Percentiles rank a stretch among this genome's conserved stretches.
Conservation (phyloP, 2,113 vertebrate genomes). For the Narcine bancroftii region DNA sequence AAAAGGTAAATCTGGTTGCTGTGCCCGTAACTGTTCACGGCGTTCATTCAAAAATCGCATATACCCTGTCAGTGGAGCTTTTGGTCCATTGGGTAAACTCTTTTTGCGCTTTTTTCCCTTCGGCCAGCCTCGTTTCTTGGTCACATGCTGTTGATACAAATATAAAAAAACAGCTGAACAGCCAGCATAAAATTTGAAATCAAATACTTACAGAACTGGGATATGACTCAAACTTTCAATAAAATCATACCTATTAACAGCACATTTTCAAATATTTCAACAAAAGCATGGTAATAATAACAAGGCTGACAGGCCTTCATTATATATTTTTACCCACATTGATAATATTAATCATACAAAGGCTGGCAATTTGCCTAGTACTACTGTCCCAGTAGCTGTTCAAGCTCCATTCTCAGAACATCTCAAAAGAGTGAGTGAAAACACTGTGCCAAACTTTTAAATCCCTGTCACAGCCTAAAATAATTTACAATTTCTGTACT, state of each 20-base stretch:
- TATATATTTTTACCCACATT: not conserved
- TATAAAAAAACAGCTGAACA: not conserved
- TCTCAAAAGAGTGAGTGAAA: not conserved
- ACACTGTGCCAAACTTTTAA: not conserved
- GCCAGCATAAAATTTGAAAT: not conserved
- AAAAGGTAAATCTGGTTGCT: conserved; percentile 34
- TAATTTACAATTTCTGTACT: not conserved
- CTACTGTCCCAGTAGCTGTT: not conserved
- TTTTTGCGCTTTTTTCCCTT: conserved; percentile 33
- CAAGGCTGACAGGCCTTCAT: too few species aligned
- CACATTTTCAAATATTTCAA: too few species aligned
- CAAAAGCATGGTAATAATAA: too few species aligned
- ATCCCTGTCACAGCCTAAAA: not conserved
- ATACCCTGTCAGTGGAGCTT: conserved; percentile 32
- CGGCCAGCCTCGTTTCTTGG: conserved; percentile 33
- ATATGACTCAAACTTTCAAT: too few species aligned
- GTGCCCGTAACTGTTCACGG: conserved; percentile 27
- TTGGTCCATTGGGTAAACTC: conserved; percentile 26
- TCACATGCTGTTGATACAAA: conserved; percentile 2
- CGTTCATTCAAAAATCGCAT: conserved; percentile 35
- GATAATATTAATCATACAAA: not conserved
- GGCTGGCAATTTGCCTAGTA: not conserved
- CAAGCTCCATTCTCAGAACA: not conserved
- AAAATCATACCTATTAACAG: not conserved
- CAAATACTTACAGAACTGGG: not conserved